phyloP scores from a whole-genome alignment of 2,797 vertebrate species.

The Gallirallus australis region DNA sequence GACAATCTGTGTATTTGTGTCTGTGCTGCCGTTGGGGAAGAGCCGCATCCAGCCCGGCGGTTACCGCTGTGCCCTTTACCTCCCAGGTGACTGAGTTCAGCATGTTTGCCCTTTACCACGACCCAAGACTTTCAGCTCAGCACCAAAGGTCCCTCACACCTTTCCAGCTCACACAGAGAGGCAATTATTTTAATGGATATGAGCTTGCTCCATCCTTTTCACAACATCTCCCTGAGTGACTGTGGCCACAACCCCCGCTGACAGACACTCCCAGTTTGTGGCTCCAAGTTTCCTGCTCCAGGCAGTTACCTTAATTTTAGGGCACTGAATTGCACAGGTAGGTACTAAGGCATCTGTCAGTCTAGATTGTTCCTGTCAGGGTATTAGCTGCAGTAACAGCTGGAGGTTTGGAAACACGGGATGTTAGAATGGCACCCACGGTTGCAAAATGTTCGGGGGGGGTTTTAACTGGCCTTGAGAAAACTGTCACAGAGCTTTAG shows the following conservation, averaged over 20 bases:
- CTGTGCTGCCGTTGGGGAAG: not conserved
- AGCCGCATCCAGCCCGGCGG: not conserved
- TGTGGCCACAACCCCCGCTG: not conserved
- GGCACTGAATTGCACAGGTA: not conserved
- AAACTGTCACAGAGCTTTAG: not conserved
- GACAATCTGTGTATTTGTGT: not conserved
- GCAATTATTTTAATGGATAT: not conserved
- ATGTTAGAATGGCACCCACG: not conserved
- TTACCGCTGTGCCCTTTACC: not conserved
- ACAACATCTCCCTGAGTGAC: not conserved
- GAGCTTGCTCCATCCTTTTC: not conserved
- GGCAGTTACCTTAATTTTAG: not conserved
- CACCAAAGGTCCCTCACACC: not conserved
- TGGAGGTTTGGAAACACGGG: not conserved
- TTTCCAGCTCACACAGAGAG: not conserved
- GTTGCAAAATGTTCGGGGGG: accelerated
- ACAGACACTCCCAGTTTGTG: not conserved
- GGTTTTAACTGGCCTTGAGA: not conserved
- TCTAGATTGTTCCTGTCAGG: not conserved
- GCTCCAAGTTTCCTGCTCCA: not conserved
- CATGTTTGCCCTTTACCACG: not conserved
- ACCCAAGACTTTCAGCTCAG: not conserved
- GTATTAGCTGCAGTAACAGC: not conserved
- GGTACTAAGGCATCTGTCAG: not conserved
- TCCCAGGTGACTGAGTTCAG: not conserved